phyloP scores from a whole-genome alignment of 2,797 vertebrate genomes.

The Gobio occitaniae region DNA sequence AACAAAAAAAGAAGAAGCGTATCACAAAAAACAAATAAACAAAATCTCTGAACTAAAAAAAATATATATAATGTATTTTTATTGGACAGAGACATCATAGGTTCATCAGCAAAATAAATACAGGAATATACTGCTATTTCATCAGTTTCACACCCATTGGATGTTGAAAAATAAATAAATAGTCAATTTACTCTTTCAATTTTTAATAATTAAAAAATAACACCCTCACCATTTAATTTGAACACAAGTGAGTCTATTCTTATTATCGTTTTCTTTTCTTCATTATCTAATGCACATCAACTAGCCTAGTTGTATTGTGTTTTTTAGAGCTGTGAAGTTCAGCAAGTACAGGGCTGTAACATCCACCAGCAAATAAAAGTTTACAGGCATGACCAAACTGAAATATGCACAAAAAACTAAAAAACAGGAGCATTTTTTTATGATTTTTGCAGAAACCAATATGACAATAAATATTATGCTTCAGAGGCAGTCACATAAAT shows the following conservation, averaged over 20 bases:
- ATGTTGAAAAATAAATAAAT: conserved; percentile 71
- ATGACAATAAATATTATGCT: background rate
- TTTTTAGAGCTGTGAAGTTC: conserved; percentile 18
- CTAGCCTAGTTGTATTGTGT: conserved; percentile 40
- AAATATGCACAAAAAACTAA: background rate
- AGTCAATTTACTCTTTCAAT: conserved; percentile 48
- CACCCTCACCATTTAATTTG: conserved; percentile 60
- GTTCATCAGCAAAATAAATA: conserved; percentile 52
- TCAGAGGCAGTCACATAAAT: background rate
- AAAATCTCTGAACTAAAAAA: conserved; percentile 79
- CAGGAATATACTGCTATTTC: conserved; percentile 72
- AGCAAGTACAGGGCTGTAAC: conserved; percentile 44
- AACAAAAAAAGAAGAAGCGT: conserved; percentile 76
- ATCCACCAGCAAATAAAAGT: conserved; percentile 19
- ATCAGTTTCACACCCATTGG: conserved; percentile 67
- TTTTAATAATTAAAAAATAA: conserved; percentile 57
- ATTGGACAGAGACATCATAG: conserved; percentile 53
- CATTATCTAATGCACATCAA: conserved; percentile 37
- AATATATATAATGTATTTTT: conserved; percentile 68
- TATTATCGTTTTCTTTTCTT: conserved; percentile 36
- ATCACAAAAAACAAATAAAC: conserved; percentile 61
- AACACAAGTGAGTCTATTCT: conserved; percentile 57
- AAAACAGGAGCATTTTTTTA: background rate
- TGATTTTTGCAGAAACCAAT: conserved; percentile 8
- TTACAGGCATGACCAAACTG: conserved; percentile 9